Evolutionary conservation across 2,797 vertebrate genomes (phyloP), one percentile per base, ranked within the genome.

Genomic region (Sarcophilus harrisii): DNA sequence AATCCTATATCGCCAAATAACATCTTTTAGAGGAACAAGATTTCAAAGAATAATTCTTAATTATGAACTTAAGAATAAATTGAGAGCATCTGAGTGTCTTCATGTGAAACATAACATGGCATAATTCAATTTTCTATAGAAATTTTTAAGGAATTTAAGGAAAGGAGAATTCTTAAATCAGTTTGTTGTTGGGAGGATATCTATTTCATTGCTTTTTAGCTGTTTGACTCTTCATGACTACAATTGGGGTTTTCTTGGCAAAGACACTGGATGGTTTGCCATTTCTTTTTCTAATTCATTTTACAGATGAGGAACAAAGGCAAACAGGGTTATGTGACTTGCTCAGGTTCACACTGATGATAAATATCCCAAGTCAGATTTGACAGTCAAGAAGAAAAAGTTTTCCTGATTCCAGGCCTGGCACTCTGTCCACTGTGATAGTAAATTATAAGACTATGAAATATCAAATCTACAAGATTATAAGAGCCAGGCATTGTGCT

Each of bases 41-140:
- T 96, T 92, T 87, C 91, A 93, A 91, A 93, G 90, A 58, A 24
- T 54, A 89, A 91, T 90, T n/a, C 54, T 91, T 93, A 24, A 38
- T 90, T 92, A 87, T 21, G 91, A 92, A 92, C 24, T 18, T n/a
- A 3, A 38, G 18, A 90, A 96, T 57, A 93, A 93, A 14, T 28
- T 30, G 4, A 54, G 14, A 91, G 95, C 45, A 93, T 93, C 93
- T 94, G 91, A 94, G 95, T 94, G 58, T 11, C 58, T 95, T 92
- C 28, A 9, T 32, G 92, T 95, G 89, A 91, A 28, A 93, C 13
- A 90, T 95, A 93, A 24, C 38, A 27, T 49, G 73, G 38, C 24
- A 87, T 59, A 59, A 29, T 87, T 49, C 73, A 28, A 49, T 87
- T 87, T 18, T 45, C n/a, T 45, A 87, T 87, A 73, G 21, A 45